Evolutionary conservation across 1,140 invertebrate species (phyloP).

Genomic region (Zaprionus tsacasi): DNA sequence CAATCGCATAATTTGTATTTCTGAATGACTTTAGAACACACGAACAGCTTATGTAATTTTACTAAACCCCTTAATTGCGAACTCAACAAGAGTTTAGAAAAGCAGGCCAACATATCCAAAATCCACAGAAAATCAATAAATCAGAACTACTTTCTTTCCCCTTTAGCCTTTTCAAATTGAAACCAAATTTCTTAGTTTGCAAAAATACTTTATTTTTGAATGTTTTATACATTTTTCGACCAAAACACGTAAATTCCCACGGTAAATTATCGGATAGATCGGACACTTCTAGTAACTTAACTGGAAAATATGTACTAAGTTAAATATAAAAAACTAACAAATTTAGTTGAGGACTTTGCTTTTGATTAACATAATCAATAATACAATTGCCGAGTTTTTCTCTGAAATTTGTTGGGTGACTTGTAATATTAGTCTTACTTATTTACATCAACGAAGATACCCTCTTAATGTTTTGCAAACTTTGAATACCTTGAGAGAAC

Average conservation of each 20-base stretch:
- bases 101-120: not conserved
- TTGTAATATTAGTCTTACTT: not conserved
- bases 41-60: no score
- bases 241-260: not conserved
- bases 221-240: not conserved
- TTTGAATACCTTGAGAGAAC: conserved; percentile 9
- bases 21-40: no score
- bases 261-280: not conserved
- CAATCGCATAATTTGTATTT: not conserved
- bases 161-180: not conserved
- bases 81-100: not conserved
- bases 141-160: not conserved
- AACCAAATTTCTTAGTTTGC: not conserved
- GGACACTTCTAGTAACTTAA: not conserved
- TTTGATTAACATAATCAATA: not conserved
- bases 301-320: not conserved
- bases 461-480: conserved; percentile 6
- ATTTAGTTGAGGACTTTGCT: not conserved
- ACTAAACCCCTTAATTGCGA: no score
- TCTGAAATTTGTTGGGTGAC: not conserved
- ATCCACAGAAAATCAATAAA: not conserved
- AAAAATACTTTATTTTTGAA: conserved; percentile 26
- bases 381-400: not conserved
- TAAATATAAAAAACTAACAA: not conserved
- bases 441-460: not conserved